These are phyloP conservation scores for Gadopsis marmoratus DNA, from an alignment of 2,797 vertebrate species.

Conservation along the genomic window DNA sequence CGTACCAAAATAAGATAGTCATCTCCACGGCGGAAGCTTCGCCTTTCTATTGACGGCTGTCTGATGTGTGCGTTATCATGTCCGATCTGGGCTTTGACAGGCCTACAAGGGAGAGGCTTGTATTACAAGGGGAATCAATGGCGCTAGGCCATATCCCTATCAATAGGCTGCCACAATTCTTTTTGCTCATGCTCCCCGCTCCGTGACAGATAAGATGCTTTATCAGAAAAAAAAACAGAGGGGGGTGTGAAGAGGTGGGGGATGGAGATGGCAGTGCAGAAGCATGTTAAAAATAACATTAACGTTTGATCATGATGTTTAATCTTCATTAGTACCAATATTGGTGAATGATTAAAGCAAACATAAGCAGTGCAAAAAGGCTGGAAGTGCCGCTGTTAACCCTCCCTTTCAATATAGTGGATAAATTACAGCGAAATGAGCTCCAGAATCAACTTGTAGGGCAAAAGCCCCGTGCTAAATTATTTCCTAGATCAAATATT, in stretches of 20 bases:
- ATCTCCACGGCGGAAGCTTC: constrained; percentile 73
- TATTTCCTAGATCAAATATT: constrained; percentile 78
- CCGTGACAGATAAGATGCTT: constrained; percentile 69
- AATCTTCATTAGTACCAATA: constrained; percentile 37
- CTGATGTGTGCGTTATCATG: constrained; percentile 77
- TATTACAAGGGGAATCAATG: constrained; percentile 85
- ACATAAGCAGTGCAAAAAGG: constrained; percentile 17
- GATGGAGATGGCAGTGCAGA: constrained; percentile 12
- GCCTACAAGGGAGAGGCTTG: constrained; percentile 81
- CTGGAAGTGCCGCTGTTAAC: constrained; percentile 33
- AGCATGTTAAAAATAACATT: constrained; percentile 32
- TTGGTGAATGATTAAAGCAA: constrained; percentile 9
- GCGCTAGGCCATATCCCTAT: constrained; percentile 76
- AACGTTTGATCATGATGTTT: constrained; percentile 34
- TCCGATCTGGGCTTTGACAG: constrained; percentile 83
- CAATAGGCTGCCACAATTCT: constrained; percentile 79
- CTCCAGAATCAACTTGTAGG: constrained; percentile 47
- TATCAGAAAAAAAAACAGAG: constrained; percentile 36
- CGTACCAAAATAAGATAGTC: constrained; percentile 71
- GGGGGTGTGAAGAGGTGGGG: not conserved
- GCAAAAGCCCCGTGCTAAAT: constrained; percentile 56
- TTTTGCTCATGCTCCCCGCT: constrained; percentile 57
- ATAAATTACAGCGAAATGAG: constrained; percentile 60
- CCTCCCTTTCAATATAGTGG: constrained; percentile 33
- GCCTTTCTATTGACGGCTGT: constrained; percentile 73